These are phyloP conservation scores for Trematomus loennbergii DNA, from an alignment of 2,113 vertebrate species.

Conservation along the genomic window DNA sequence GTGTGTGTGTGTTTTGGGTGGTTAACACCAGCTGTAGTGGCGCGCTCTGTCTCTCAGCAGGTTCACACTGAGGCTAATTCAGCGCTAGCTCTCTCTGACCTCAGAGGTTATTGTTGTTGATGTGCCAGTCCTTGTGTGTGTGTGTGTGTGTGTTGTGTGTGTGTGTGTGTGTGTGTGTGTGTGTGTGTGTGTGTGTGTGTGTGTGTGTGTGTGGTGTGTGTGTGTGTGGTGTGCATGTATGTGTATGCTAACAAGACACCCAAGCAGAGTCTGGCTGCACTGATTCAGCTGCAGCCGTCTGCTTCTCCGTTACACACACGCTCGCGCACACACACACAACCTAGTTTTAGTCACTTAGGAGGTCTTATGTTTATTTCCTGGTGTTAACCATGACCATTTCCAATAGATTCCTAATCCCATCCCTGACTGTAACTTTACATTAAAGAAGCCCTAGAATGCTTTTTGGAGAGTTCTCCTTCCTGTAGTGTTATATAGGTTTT, in stretches of 20 bases:
- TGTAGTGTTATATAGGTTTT: too few relatives aligned
- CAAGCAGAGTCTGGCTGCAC: slow-evolving; percentile 65
- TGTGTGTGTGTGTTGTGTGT: slow-evolving; percentile 20
- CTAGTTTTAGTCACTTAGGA: slow-evolving; percentile 46
- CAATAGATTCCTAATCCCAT: neutral
- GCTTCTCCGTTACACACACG: slow-evolving; percentile 37
- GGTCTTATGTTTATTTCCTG: slow-evolving; percentile 35
- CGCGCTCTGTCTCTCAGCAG: slow-evolving; percentile 76
- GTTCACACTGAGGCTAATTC: slow-evolving; percentile 77
- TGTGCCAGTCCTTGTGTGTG: slow-evolving; percentile 46
- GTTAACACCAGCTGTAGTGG: slow-evolving; percentile 78
- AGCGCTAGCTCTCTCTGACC: slow-evolving; percentile 70
- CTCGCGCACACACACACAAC: slow-evolving; percentile 33
- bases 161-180: slow-evolving; percentile 36
- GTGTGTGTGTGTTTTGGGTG: slow-evolving; percentile 72
- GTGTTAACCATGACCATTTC: slow-evolving; percentile 2
- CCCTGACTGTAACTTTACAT: neutral
- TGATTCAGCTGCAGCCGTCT: slow-evolving; percentile 72
- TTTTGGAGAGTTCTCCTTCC: neutral
- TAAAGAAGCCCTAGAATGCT: neutral
- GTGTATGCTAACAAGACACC: slow-evolving; percentile 74
- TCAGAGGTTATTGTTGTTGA: slow-evolving; percentile 77
- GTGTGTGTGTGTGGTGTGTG: slow-evolving; percentile 25
- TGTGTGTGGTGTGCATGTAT: slow-evolving; percentile 15
- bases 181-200: slow-evolving; percentile 27